These are phyloP conservation scores for Microtus obscurus DNA, from an alignment of 2,797 vertebrate genomes.

Conservation along the genomic window DNA sequence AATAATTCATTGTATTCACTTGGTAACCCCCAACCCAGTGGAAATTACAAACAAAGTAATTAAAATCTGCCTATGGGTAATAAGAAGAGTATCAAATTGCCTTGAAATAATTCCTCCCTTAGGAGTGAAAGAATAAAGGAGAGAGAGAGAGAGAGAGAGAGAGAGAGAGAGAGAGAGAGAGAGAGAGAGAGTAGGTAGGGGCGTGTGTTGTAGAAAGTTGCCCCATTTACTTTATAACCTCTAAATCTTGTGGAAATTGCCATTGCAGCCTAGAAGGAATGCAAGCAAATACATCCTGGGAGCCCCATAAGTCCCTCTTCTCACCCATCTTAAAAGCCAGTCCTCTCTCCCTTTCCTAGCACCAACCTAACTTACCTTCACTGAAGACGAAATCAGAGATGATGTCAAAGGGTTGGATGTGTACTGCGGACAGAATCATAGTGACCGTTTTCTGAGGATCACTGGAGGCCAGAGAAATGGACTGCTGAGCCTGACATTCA, in stretches of 20 bases:
- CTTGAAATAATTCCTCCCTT: not conserved
- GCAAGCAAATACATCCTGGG: not conserved
- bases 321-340: not conserved
- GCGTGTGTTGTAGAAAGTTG: not conserved
- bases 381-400: conserved; percentile 96
- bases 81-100: not conserved
- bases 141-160: not conserved
- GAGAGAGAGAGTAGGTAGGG: not conserved
- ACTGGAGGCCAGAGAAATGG: conserved; percentile 93
- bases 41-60: not conserved
- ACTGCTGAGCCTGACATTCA: conserved; percentile 94
- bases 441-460: conserved; percentile 96
- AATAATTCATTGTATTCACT: not conserved
- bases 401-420: conserved; percentile 98
- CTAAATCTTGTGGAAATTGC: conserved; percentile 12
- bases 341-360: not conserved
- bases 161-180: not conserved
- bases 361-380: conserved; percentile 90
- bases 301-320: not conserved
- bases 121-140: not conserved
- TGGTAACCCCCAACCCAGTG: not conserved
- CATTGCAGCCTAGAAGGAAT: not conserved
- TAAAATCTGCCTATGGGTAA: not conserved
- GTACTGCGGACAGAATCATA: conserved; percentile 93
- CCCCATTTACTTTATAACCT: not conserved